Percentiles rank a stretch among this genome's conserved stretches.
Evolutionary conservation across 1,140 invertebrate species (phyloP).

Genomic region (Aphis gossypii): DNA sequence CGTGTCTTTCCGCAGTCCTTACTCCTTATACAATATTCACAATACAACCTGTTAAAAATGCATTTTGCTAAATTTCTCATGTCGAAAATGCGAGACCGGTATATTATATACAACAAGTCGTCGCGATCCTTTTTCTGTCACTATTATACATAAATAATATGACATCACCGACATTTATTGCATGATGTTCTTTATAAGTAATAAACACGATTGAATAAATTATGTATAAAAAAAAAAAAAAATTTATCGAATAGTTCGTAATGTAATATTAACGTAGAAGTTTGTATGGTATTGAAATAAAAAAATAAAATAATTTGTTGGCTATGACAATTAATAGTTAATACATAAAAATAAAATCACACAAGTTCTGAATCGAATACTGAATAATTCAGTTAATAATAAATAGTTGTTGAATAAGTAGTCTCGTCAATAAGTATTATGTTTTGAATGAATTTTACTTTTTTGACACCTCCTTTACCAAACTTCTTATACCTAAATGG

Average conservation of each 20-base stretch:
- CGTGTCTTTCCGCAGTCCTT: background rate
- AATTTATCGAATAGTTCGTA: background rate
- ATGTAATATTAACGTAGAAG: background rate
- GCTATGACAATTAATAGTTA: background rate
- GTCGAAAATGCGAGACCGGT: background rate
- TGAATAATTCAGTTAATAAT: too few species aligned
- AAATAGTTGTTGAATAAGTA: too few species aligned
- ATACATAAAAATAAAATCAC: too few species aligned
- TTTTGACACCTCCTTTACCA: too few species aligned
- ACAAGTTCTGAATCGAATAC: too few species aligned
- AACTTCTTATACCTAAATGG: too few species aligned
- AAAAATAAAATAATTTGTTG: background rate
- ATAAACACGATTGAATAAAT: background rate
- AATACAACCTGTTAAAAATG: slow-evolving; percentile 30
- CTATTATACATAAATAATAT: background rate
- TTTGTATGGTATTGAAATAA: background rate
- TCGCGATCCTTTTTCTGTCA: background rate
- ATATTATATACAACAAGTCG: background rate
- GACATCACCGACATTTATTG: background rate
- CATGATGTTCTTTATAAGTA: background rate
- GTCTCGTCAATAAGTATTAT: too few species aligned
- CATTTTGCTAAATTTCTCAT: slow-evolving; percentile 24
- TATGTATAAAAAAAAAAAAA: background rate
- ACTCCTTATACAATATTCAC: slow-evolving; percentile 12
- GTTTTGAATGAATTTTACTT: too few species aligned